A percentile compares a stretch with the other conserved stretches of the same genome.
Conservation (phyloP, 2,888 invertebrate species). For the Macrostomum cliftonense region DNA sequence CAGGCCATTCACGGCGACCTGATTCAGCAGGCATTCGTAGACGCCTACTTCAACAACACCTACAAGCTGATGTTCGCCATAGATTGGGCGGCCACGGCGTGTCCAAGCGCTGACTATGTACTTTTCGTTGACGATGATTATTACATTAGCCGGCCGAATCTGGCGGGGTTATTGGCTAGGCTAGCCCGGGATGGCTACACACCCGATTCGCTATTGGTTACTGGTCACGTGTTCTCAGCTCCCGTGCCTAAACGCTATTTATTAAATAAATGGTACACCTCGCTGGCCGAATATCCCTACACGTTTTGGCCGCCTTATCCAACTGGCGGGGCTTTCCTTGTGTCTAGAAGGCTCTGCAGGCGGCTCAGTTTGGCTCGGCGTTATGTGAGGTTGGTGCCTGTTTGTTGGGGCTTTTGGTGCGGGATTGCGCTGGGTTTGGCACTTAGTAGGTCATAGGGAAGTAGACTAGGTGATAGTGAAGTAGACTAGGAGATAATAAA, state of each 20-base stretch:
- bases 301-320: constrained; percentile 73
- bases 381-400: too few species aligned
- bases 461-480: too few species aligned
- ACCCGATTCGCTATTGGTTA: too few species aligned
- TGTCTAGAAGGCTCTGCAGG: constrained; percentile 44
- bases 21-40: constrained; percentile 58
- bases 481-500: too few species aligned
- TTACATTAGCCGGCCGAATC: constrained; percentile 44
- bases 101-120: constrained; percentile 55
- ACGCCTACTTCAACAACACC: constrained; percentile 72
- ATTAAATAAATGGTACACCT: constrained; percentile 57
- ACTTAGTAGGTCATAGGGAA: too few species aligned
- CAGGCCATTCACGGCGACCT: constrained; percentile 53
- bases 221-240: constrained; percentile 6
- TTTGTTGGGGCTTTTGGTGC: too few species aligned
- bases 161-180: too few species aligned
- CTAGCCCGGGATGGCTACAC: too few species aligned
- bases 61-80: constrained; percentile 77
- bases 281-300: constrained; percentile 65
- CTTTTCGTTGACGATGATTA: constrained; percentile 80
- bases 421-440: too few species aligned
- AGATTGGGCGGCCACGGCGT: constrained; percentile 59
- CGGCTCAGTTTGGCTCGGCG: too few species aligned
- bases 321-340: constrained; percentile 64
- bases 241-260: constrained; percentile 41